These are phyloP conservation scores for Hippoglossus hippoglossus DNA, from an alignment of 2,797 vertebrate genomes.

Conservation along the genomic window DNA sequence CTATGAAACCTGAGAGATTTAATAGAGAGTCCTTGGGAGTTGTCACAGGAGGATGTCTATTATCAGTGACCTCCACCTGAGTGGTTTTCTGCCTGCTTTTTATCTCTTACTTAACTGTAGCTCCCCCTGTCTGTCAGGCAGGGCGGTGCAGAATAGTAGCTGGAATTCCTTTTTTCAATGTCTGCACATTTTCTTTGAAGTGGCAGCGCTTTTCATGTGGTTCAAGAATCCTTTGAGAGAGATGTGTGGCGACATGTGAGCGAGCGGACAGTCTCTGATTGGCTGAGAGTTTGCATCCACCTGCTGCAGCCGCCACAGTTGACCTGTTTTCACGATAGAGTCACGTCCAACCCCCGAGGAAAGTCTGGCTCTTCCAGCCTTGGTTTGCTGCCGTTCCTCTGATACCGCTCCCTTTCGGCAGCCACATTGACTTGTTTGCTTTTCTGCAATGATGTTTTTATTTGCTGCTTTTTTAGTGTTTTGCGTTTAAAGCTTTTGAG, in stretches of 20 bases:
- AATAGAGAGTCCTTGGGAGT: conserved; percentile 39
- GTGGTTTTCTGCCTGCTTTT: conserved; percentile 1
- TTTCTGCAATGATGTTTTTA: too few relatives aligned
- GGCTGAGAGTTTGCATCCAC: conserved; percentile 19
- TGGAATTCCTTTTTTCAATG: not conserved
- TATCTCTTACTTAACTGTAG: conserved; percentile 1
- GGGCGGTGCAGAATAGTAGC: not conserved
- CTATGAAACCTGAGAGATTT: conserved; percentile 47
- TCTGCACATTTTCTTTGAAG: conserved; percentile 18
- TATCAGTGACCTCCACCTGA: conserved; percentile 31
- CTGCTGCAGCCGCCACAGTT: conserved; percentile 20
- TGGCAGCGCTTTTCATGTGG: not conserved
- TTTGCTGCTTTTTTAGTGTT: conserved; percentile 2
- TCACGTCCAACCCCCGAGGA: conserved; percentile 29
- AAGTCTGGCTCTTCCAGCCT: conserved; percentile 18
- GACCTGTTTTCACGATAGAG: conserved; percentile 48
- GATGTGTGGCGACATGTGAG: conserved; percentile 11
- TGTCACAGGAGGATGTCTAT: conserved; percentile 19
- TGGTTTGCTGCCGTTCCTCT: not conserved
- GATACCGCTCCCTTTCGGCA: not conserved
- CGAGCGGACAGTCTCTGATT: conserved; percentile 31
- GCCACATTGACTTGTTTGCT: too few relatives aligned
- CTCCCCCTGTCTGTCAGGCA: conserved; percentile 33
- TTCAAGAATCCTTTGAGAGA: not conserved
- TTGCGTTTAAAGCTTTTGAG: not conserved